phyloP scores from a whole-genome alignment of 2,797 vertebrate species.

The Falco columbarius region DNA sequence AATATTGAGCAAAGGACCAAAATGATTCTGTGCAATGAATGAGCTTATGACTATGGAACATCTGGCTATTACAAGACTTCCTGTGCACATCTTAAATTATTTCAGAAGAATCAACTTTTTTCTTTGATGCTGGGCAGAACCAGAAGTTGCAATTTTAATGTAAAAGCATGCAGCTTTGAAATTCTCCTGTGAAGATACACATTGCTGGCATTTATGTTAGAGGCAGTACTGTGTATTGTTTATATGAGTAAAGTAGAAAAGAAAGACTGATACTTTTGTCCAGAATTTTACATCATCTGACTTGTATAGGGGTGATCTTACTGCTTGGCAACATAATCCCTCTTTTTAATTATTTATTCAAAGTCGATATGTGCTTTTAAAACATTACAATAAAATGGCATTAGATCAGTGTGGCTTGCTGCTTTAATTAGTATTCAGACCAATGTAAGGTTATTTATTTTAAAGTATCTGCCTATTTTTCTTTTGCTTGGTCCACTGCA shows the following conservation, averaged over 20 bases:
- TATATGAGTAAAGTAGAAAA: neutral
- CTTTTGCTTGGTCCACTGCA: neutral
- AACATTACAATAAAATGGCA: neutral
- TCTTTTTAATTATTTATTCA: slow-evolving; percentile 10
- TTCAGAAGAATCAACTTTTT: neutral
- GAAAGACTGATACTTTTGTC: neutral
- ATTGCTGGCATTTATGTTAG: neutral
- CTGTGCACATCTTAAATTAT: neutral
- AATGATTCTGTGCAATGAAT: neutral
- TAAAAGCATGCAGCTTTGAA: neutral
- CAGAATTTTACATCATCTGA: neutral
- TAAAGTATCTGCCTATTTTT: neutral
- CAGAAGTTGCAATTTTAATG: neutral
- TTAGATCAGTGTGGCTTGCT: neutral
- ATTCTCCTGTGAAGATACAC: neutral
- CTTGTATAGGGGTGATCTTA: neutral
- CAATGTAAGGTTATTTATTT: neutral
- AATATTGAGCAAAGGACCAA: neutral
- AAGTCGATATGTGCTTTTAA: slow-evolving; percentile 2
- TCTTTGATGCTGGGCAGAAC: neutral
- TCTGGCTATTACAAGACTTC: neutral
- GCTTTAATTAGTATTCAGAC: slow-evolving; percentile 33
- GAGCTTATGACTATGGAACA: neutral
- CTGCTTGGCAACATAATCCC: neutral
- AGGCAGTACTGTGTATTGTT: neutral